Percentiles rank a stretch among this genome's conserved stretches.
These are phyloP conservation scores for Trichonephila inaurata DNA, from an alignment of 1,140 invertebrate genomes.

Conservation along the genomic window DNA sequence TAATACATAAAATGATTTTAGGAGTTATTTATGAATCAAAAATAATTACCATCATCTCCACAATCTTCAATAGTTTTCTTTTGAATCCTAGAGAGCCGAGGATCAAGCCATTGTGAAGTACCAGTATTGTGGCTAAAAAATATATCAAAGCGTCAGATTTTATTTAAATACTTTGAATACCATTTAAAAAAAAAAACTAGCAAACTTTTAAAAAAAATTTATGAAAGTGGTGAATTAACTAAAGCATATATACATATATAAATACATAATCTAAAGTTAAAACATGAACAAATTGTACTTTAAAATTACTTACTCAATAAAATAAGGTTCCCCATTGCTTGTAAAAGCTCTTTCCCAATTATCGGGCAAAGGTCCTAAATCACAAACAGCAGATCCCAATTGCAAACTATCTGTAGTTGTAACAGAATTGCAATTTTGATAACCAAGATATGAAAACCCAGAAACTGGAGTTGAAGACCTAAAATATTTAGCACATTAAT, in stretches of 20 bases:
- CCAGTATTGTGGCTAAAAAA: conserved; percentile 92
- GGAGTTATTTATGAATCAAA: not conserved
- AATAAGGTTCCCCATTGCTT: conserved; percentile 97
- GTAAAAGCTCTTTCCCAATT: conserved; percentile 99
- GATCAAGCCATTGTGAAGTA: conserved; percentile 97
- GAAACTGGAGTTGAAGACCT: conserved; percentile 75
- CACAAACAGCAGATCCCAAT: conserved; percentile 78
- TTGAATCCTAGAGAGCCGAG: conserved; percentile 92
- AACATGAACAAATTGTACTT: not conserved
- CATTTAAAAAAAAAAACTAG: not conserved
- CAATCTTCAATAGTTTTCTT: conserved; percentile 95
- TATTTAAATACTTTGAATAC: no score
- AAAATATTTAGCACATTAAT: not conserved
- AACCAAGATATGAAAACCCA: conserved; percentile 72
- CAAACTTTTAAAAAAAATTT: not conserved
- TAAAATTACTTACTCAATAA: conserved; percentile 92
- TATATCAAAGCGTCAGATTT: conserved; percentile 64
- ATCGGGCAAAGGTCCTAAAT: conserved; percentile 92
- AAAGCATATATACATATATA: no score
- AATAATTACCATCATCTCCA: conserved; percentile 86
- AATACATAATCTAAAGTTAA: not conserved
- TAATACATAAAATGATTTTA: not conserved
- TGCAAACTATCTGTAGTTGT: conserved; percentile 65
- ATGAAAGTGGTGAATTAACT: no score
- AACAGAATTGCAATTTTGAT: conserved; percentile 70